Evolutionary conservation across 1,140 invertebrate species (phyloP), one percentile per base, ranked within the genome.

Genomic region (Delia radicum): DNA sequence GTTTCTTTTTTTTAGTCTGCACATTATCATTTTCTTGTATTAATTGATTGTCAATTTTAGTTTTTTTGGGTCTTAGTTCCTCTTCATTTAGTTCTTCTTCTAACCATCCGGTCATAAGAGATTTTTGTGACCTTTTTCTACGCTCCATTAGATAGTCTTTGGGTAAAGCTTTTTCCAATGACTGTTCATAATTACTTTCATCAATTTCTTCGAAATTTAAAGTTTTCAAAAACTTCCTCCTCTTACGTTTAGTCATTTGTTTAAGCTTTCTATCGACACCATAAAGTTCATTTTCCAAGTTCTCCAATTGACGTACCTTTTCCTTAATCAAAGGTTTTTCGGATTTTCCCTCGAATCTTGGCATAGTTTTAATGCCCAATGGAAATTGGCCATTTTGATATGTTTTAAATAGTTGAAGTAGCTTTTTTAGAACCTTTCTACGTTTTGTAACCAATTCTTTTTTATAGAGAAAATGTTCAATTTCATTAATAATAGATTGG

Each of bases 371-470:
- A 7, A 92, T 79, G 8, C 91, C 91, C 7, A 93, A 77, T 6
- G 92, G 92, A 86, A 92, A 93, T 46, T 87, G 84, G 18, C 91
- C 91, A 48, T 86, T 75, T 2, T 88, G 83, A 18, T 92, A 83
- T 77, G 89, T 88, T 71, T 84, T 78, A 62, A 84, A 85, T 27
- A 82, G 77, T 24, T 82, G 77, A 0, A 82, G 26, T 3, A 84
- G 67, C 29, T 85, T 85, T 0, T 80, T 79, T 13, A 85, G 26
- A 8, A 79, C 77, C 27, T 85, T 85, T 7, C 82, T 80, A 2
- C 81, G 77, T 55, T 84, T 85, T 73, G 78, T 82, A 69, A 80
- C 81, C 46, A 79, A 81, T 0, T 85, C 83, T 13, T 81, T 79
- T 21, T 82, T 81, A 1, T 83, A 72, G 29, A 80, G 48, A 33